phyloP scores from a whole-genome alignment of 2,113 vertebrate species.

The Candoia aspera region DNA sequence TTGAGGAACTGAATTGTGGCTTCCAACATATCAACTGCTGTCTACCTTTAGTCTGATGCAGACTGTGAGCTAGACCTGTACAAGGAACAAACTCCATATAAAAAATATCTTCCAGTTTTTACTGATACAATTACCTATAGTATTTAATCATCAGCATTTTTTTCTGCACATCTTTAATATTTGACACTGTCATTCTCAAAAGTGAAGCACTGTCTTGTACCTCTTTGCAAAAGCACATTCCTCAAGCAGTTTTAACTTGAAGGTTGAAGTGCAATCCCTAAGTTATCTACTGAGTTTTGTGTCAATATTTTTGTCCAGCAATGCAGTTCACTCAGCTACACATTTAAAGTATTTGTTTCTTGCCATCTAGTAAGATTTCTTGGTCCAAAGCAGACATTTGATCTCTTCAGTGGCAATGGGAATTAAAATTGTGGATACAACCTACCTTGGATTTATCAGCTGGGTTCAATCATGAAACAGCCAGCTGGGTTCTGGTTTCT shows the following conservation, averaged over 20 bases:
- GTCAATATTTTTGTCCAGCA: not conserved
- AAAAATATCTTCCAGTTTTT: not conserved
- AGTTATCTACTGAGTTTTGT: not conserved
- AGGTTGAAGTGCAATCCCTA: not conserved
- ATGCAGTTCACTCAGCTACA: not conserved
- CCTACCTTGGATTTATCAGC: not conserved
- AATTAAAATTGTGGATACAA: not conserved
- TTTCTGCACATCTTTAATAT: not conserved
- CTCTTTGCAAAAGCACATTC: not conserved
- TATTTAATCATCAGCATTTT: not conserved
- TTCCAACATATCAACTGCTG: not conserved
- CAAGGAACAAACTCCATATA: not conserved
- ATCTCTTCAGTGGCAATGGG: not conserved
- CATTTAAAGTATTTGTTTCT: not conserved
- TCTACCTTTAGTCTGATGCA: not conserved
- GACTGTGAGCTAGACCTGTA: not conserved
- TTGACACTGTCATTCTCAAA: not conserved
- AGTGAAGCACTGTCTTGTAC: not conserved
- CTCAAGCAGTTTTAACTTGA: not conserved
- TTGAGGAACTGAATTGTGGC: not conserved
- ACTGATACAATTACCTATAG: not conserved
- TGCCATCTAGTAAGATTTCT: not conserved
- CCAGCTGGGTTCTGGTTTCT: not conserved
- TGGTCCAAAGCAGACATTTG: not conserved
- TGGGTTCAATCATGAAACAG: not conserved